Base-by-base conservation (phyloP, 2,888 invertebrate species). In the Luperina testacea region DNA sequence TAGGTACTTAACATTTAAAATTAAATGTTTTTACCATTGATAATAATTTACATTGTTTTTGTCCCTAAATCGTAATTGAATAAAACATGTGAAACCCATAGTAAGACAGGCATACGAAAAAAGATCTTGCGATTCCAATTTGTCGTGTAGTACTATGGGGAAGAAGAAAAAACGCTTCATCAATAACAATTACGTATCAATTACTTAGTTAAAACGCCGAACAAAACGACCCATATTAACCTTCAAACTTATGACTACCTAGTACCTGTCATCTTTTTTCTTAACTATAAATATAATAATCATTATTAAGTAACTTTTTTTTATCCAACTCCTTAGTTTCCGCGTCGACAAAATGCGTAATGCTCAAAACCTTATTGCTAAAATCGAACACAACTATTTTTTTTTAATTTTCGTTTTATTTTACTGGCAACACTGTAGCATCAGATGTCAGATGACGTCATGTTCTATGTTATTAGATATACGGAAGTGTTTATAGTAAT, bases 401-500 rank as follows among this genome's bases (percentile, higher is more conserved):
- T 72, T 65, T 74, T 2, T n/a, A n/a, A 13, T 24, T 42, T 2
- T 1, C 32, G 4, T 24, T 42, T 68, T 72, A 32, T 73, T 72
- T 67, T 84, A 7, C 24, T 80, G 65, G 78, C 45, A 83, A 75
- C 83, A 82, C 76, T 75, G 68, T 45, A 13, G 74, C 78, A 42
- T 78, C 15, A 24, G 27, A 17, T 59, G 57, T 45, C 68, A 20
- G 2, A 61, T 88, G 88, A 84, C 88, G 88, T 82, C 80, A 88
- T 70, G 20, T 13, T 13, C 17, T n/a, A 61, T 67, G 84, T 72
- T 75, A 38, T 61, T 81, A 74, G 69, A 67, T 61, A 69, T 77
- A 87, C 81, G 88, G 89, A 88, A 88, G 83, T 76, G 51, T 86
- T 82, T 83, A 85, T 38, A 48, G 48, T 89, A 84, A 89, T 87